Conservation (phyloP, 2,113 vertebrate genomes). For the Gopherus evgoodei region DNA sequence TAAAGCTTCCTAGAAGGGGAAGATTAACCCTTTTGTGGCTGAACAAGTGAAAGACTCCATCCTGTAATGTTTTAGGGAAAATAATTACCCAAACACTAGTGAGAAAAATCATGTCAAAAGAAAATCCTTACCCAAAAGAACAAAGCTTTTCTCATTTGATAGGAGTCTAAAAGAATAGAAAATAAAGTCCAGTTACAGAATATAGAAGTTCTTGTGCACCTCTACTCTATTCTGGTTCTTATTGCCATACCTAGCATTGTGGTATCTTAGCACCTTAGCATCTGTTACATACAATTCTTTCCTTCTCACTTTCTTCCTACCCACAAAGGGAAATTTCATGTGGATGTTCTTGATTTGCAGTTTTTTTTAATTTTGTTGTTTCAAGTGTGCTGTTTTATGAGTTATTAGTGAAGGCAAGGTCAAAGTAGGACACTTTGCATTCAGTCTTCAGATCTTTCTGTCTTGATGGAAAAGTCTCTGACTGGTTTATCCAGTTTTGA, state of each 20-base stretch:
- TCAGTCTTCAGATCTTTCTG: not conserved
- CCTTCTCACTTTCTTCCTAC: not conserved
- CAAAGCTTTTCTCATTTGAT: slow-evolving; percentile 27
- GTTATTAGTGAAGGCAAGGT: not conserved
- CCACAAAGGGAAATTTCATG: not conserved
- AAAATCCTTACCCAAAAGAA: slow-evolving; percentile 42
- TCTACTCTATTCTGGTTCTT: not conserved
- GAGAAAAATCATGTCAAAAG: slow-evolving; percentile 22
- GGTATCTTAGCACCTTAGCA: not conserved
- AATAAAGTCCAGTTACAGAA: slow-evolving; percentile 1
- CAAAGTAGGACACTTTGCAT: not conserved
- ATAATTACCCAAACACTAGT: slow-evolving; percentile 37
- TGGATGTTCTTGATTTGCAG: not conserved
- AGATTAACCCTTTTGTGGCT: slow-evolving; percentile 17
- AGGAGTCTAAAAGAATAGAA: not conserved
- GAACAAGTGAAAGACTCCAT: not conserved
- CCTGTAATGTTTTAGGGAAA: not conserved
- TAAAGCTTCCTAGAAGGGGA: slow-evolving; percentile 21
- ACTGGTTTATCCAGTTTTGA: not conserved
- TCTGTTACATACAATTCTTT: not conserved
- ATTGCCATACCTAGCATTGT: not conserved
- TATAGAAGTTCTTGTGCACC: not conserved
- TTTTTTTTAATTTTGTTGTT: not conserved
- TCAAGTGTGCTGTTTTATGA: fast-evolving
- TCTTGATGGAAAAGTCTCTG: not conserved